Base-by-base conservation (phyloP, 2,113 vertebrate species). In the Proterorhinus semilunaris region DNA sequence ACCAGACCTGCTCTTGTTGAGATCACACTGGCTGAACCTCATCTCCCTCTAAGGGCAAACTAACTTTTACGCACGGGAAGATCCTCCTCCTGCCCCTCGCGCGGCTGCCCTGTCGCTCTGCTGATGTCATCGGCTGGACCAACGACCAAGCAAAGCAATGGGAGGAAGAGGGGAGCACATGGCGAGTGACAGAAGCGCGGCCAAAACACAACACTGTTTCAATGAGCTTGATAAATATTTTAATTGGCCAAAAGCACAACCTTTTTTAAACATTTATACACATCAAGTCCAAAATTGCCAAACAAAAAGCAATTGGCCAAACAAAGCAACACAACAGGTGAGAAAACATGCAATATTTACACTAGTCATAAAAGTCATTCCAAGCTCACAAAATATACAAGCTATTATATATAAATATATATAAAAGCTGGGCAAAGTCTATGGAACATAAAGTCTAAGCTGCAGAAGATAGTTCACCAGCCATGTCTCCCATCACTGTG, bases 401-500 rank as follows among this genome's bases (percentile, higher is more conserved):
- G 21, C 21, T 21, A 21, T 21, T 21, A 21, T 21, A 21, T 21
- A 36, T 36, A 36, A 36, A 3, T n/a, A 27, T 27, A 27, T 3
- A 36, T 36, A 36, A 36, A 3, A 36, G 27, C 27, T 36, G 27
- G 4, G 27, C 27, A 36, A 36, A 36, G 27, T 36, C 27, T 36
- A 36, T 36, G 27, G 27, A 36, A 36, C 27, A 36, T 58, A 43
- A 48, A 6, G 51, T n/a, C 66, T 82, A 90, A 0, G 68, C 48
- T 21, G 82, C 65, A 1, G 61, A 81, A 21, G 67, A 78, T 47
- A 78, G 73, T 12, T 88, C 89, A 43, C 86, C 69, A 59, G 89
- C 82, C 65, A 95, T 92, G 21, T 95, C 91, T 7, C 89, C 92
- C 92, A 98, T 93, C 69, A 96, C 90, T 77, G 92, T 93, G 87